Percentiles rank a stretch among this genome's conserved stretches.
Conservation (phyloP, 2,113 vertebrate genomes). For the Lampris incognitus region DNA sequence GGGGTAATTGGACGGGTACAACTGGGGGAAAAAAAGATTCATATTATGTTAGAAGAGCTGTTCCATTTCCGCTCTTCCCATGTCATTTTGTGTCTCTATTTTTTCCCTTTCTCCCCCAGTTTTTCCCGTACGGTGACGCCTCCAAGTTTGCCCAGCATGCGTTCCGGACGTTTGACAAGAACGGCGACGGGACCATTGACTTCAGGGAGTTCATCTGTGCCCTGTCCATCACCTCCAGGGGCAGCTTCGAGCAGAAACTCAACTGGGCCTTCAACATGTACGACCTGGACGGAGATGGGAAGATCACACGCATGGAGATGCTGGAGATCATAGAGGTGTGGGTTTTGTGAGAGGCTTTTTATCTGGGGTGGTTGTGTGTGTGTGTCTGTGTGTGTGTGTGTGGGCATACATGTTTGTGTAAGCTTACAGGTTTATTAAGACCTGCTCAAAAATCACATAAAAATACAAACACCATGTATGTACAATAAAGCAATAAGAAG, state of each 20-base stretch:
- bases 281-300: slow-evolving; percentile 94
- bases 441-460: no score
- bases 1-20: no score
- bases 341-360: neutral
- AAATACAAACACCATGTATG: no score
- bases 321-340: slow-evolving; percentile 90
- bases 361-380: neutral
- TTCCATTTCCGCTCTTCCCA: neutral
- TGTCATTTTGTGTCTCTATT: neutral
- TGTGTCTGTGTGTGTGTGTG: neutral
- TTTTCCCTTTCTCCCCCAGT: slow-evolving; percentile 76
- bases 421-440: no score
- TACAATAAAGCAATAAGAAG: no score
- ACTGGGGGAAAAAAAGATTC: neutral
- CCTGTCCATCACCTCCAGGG: slow-evolving; percentile 95
- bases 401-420: neutral
- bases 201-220: slow-evolving; percentile 99
- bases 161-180: slow-evolving; percentile 98
- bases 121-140: slow-evolving; percentile 96
- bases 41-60: neutral
- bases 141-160: slow-evolving; percentile 98
- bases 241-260: slow-evolving; percentile 98
- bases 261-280: slow-evolving; percentile 99
- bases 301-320: slow-evolving; percentile 98
- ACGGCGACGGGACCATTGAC: slow-evolving; percentile 96